A percentile compares a stretch with the other conserved stretches of the same genome.
Conservation (phyloP, 2,113 vertebrate species). For the Phycodurus eques region DNA sequence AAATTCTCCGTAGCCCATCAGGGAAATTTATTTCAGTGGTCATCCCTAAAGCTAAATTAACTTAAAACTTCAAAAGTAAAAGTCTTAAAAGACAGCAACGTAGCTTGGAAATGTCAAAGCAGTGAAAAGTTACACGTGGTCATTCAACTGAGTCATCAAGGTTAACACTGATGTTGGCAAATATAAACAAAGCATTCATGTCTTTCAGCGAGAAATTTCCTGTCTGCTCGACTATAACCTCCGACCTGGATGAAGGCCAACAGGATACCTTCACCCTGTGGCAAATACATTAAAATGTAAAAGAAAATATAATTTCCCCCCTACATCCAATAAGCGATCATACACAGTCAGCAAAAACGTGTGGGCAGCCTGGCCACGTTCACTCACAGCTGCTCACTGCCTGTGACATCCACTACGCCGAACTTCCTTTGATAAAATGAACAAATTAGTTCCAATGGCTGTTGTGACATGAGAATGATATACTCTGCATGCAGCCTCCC, state of each 20-base stretch:
- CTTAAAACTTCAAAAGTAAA: not conserved
- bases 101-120: conserved; percentile 6
- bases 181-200: conserved; percentile 30
- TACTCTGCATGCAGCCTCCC: conserved; percentile 1
- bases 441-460: conserved; percentile 26
- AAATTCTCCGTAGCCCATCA: too few relatives aligned
- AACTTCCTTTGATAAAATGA: conserved; percentile 37
- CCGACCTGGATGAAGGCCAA: conserved; percentile 15
- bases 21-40: too few relatives aligned
- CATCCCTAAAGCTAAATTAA: too few relatives aligned
- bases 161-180: conserved; percentile 43
- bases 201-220: conserved; percentile 22
- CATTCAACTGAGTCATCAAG: conserved; percentile 36
- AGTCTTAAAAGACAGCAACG: not conserved
- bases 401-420: conserved; percentile 25
- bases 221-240: conserved; percentile 17
- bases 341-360: conserved; percentile 22
- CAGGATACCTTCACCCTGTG: not conserved
- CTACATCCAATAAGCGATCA: not conserved
- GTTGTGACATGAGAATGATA: not conserved
- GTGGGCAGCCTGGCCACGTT: not conserved
- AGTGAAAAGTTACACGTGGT: conserved; percentile 16
- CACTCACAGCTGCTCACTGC: conserved; percentile 1
- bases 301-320: not conserved
- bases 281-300: not conserved